Percentiles rank a stretch among this genome's conserved stretches.
These are phyloP conservation scores for Zosterops japonicus DNA, from an alignment of 2,113 vertebrate species.

Conservation along the genomic window DNA sequence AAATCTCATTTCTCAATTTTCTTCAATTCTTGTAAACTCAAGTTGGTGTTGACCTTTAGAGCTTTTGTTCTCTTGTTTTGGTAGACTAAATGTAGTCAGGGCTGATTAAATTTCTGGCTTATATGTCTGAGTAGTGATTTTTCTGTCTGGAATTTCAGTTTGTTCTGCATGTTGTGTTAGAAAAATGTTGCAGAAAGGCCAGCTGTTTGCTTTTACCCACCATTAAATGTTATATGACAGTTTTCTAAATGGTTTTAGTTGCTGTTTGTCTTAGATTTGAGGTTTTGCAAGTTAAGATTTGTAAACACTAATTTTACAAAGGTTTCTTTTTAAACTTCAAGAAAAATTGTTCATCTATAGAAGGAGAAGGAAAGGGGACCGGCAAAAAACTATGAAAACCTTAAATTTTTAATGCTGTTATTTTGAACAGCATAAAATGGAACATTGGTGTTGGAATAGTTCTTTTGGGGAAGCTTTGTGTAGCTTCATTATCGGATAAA, in stretches of 20 bases:
- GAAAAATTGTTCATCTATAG: neutral
- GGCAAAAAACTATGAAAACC: neutral
- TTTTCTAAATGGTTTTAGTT: neutral
- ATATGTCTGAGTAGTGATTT: neutral
- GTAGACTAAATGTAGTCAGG: neutral
- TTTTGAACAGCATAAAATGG: neutral
- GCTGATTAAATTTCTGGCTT: neutral
- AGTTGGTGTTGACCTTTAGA: neutral
- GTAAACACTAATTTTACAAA: neutral
- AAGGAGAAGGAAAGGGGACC: neutral
- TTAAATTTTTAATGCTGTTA: neutral
- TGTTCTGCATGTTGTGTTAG: neutral
- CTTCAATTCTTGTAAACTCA: neutral
- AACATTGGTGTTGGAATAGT: neutral
- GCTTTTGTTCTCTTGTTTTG: neutral
- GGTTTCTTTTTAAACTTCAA: neutral
- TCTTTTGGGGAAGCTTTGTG: neutral
- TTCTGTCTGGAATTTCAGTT: conserved; percentile 16
- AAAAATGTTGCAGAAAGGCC: neutral
- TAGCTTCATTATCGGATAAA: neutral
- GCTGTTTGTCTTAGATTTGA: neutral
- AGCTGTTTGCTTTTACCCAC: neutral
- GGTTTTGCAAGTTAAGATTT: neutral
- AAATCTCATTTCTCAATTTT: neutral
- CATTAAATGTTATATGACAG: neutral